Evolutionary conservation across 2,113 vertebrate species (phyloP).

Genomic region (Azemiops feae): DNA sequence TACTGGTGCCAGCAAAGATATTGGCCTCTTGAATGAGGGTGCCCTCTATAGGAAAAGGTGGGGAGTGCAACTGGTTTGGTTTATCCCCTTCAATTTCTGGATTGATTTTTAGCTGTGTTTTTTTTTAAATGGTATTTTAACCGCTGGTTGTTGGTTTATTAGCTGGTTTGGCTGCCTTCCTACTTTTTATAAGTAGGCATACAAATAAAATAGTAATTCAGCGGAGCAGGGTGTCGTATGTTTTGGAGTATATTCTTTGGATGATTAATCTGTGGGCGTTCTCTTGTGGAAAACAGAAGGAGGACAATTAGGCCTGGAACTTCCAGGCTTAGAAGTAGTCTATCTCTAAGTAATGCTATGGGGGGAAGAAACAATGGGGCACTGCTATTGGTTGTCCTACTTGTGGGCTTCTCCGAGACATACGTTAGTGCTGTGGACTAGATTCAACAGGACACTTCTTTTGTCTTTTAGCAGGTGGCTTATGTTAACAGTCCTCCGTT

Average conservation of each 20-base stretch:
- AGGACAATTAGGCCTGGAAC: not conserved
- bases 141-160: not conserved
- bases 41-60: conserved; percentile 39
- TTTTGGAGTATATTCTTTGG: not conserved
- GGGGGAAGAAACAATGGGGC: not conserved
- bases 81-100: not conserved
- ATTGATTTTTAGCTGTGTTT: too few relatives aligned
- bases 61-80: not conserved
- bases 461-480: not conserved
- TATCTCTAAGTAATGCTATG: not conserved
- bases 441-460: not conserved
- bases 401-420: not conserved
- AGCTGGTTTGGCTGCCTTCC: not conserved
- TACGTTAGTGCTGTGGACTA: not conserved
- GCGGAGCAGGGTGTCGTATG: not conserved
- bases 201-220: not conserved
- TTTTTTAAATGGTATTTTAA: not conserved
- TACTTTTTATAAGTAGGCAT: not conserved
- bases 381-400: not conserved
- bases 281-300: not conserved
- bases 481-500: not conserved
- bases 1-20: not conserved
- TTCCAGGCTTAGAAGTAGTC: not conserved
- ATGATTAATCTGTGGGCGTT: not conserved
- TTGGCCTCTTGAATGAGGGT: not conserved